phyloP scores from a whole-genome alignment of 2,113 vertebrate genomes.

The Archilochus colubris region DNA sequence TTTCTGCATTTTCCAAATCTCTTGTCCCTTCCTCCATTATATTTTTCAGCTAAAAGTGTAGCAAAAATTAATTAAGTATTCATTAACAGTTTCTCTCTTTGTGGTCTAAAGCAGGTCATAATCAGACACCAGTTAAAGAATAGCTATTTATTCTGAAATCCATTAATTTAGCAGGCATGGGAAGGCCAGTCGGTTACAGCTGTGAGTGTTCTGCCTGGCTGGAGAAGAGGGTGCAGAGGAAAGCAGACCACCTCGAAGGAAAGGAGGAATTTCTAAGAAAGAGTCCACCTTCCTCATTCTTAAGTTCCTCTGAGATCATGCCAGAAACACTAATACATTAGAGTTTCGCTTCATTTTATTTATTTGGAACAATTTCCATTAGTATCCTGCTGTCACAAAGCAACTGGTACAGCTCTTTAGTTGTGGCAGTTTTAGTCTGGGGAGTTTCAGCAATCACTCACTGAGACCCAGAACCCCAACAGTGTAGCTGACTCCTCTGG shows the following conservation, averaged over 20 bases:
- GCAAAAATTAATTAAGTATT: not conserved
- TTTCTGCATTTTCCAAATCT: not conserved
- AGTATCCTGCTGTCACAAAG: constrained; percentile 11
- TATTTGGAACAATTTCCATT: not conserved
- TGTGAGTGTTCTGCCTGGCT: not conserved
- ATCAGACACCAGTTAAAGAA: not conserved
- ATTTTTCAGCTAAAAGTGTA: not conserved
- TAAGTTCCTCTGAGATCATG: not conserved
- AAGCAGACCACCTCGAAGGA: not conserved
- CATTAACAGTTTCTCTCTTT: not conserved
- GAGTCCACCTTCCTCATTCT: not conserved
- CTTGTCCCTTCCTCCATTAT: not conserved
- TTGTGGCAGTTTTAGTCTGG: not conserved
- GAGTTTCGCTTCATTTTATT: not conserved
- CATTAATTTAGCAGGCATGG: rapidly evolving
- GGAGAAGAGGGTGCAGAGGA: not conserved
- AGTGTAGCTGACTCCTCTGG: not conserved
- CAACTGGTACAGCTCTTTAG: constrained; percentile 13
- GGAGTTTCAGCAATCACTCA: not conserved
- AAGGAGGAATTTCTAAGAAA: not conserved
- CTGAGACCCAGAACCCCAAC: not conserved
- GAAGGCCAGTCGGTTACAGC: not conserved
- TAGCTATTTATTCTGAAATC: not conserved
- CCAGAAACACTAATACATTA: not conserved
- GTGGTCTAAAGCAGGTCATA: not conserved